Conservation (phyloP, 2,797 vertebrate genomes). For the Babyrousa celebensis region DNA sequence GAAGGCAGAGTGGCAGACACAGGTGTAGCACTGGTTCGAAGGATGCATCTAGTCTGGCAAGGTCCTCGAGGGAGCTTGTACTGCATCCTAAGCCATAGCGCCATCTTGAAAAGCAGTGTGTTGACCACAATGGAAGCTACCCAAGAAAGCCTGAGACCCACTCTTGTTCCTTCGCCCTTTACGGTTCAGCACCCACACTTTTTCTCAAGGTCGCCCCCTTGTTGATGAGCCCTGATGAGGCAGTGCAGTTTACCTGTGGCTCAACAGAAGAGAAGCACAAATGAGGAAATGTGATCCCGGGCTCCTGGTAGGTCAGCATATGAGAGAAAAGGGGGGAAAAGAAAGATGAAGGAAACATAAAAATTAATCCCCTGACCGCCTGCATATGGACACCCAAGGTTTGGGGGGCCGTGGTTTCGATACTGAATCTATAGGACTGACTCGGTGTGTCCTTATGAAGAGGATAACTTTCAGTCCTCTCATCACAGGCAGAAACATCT, state of each 20-base stretch:
- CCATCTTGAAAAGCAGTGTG: neutral
- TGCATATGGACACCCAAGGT: fast-evolving
- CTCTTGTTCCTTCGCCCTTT: no score
- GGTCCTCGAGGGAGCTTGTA: no score
- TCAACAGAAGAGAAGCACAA: neutral
- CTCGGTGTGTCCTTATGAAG: neutral
- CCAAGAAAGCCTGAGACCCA: no score
- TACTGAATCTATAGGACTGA: neutral
- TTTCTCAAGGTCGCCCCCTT: neutral
- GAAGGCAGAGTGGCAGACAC: neutral
- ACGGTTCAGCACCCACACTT: neutral
- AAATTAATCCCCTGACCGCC: neutral
- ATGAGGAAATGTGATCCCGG: neutral
- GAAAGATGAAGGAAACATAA: neutral
- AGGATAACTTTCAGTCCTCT: neutral
- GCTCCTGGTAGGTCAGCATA: neutral
- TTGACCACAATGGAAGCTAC: fast-evolving
- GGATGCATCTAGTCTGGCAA: no score
- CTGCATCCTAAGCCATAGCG: neutral
- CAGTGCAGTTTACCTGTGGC: no score
- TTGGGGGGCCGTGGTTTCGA: neutral
- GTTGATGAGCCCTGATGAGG: neutral
- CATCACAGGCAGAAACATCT: neutral
- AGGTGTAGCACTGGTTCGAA: no score
- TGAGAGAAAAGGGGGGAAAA: neutral